Conservation (phyloP, 2,888 invertebrate species). For the Cartodere bifasciata region DNA sequence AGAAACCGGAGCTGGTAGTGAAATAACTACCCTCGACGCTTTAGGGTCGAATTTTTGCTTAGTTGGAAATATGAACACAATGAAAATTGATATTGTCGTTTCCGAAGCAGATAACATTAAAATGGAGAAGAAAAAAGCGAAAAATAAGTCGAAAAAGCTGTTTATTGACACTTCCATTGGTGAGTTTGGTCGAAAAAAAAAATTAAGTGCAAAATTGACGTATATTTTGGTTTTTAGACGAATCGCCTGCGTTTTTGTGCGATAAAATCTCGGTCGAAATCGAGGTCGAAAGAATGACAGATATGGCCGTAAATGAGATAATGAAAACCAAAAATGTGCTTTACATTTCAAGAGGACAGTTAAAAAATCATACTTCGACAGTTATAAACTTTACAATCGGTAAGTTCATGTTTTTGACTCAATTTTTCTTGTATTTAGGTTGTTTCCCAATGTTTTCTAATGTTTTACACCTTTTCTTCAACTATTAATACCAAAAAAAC, state of each 20-base stretch:
- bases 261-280: slow-evolving; percentile 83
- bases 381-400: slow-evolving; percentile 71
- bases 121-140: slow-evolving; percentile 45
- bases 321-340: slow-evolving; percentile 72
- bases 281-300: slow-evolving; percentile 80
- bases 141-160: slow-evolving; percentile 32
- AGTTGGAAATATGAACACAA: slow-evolving; percentile 72
- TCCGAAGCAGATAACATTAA: slow-evolving; percentile 79
- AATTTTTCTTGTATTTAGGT: not conserved
- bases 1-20: slow-evolving; percentile 40
- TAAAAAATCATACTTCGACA: slow-evolving; percentile 84
- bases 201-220: slow-evolving; percentile 32
- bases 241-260: slow-evolving; percentile 83
- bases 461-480: no score
- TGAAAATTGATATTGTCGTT: slow-evolving; percentile 90
- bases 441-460: no score
- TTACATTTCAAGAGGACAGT: slow-evolving; percentile 74
- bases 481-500: no score
- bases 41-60: slow-evolving; percentile 78
- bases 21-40: slow-evolving; percentile 65
- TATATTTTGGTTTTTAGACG: slow-evolving; percentile 41
- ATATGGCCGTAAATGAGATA: slow-evolving; percentile 78
- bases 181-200: slow-evolving; percentile 19
- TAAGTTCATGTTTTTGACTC: slow-evolving; percentile 13
- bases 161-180: slow-evolving; percentile 26